phyloP scores from a whole-genome alignment of 2,113 vertebrate genomes.

The Emydura subglobosa region DNA sequence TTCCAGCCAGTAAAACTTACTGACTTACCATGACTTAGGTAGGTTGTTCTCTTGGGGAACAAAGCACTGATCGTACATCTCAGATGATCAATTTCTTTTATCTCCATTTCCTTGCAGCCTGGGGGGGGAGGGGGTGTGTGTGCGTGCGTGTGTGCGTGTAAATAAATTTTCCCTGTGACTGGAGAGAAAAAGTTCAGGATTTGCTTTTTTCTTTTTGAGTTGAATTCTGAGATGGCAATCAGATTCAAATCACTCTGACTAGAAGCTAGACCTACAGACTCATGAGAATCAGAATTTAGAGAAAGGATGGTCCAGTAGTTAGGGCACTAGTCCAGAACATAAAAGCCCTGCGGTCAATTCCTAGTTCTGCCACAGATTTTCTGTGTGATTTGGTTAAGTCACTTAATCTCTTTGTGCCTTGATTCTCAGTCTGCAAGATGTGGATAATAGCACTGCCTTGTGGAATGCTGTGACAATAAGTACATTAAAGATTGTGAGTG shows the following conservation, averaged over 20 bases:
- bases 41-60: conserved; percentile 10
- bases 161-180: background rate
- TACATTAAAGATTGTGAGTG: background rate
- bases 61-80: background rate
- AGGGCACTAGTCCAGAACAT: background rate
- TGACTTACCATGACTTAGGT: background rate
- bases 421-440: background rate
- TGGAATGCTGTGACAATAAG: background rate
- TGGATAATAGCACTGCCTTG: background rate
- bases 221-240: background rate
- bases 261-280: background rate
- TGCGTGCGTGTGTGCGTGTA: background rate
- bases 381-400: background rate
- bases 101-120: background rate
- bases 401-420: background rate
- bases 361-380: background rate
- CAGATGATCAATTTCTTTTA: background rate
- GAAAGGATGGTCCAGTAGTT: background rate
- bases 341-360: background rate
- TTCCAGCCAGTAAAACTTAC: background rate
- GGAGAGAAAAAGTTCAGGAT: background rate
- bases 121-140: background rate
- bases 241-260: background rate
- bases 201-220: background rate
- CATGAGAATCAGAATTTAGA: background rate